Evolutionary conservation across 2,797 vertebrate genomes (phyloP).

Genomic region (Geotrypetes seraphini): DNA sequence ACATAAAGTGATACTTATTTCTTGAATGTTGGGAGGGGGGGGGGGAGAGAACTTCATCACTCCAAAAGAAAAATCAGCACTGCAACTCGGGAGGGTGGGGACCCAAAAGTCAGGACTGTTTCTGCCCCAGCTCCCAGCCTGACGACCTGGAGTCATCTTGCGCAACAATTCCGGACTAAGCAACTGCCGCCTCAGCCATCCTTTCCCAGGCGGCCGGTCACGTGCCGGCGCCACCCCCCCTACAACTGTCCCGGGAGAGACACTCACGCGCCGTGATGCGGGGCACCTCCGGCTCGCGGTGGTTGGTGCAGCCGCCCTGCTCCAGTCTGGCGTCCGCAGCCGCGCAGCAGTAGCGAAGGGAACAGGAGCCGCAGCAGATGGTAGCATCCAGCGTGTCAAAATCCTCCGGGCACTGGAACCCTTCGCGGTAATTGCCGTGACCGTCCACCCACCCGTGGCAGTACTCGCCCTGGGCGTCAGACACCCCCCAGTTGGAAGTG

Average conservation of each 20-base stretch:
- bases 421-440: conserved; percentile 78
- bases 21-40: too few species aligned
- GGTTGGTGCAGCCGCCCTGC: conserved; percentile 85
- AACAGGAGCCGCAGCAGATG: conserved; percentile 90
- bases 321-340: conserved; percentile 79
- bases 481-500: conserved; percentile 61
- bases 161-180: too few species aligned
- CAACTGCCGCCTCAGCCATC: too few species aligned
- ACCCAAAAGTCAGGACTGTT: too few species aligned
- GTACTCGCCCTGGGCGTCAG: conserved; percentile 78
- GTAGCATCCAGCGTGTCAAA: conserved; percentile 84
- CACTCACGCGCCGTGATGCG: conserved; percentile 78
- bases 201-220: not conserved
- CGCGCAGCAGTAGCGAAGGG: conserved; percentile 89
- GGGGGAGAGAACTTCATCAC: too few species aligned
- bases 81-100: too few species aligned
- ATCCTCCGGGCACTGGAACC: conserved; percentile 93
- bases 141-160: too few species aligned
- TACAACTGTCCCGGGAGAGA: not conserved
- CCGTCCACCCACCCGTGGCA: conserved; percentile 91
- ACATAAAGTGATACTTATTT: too few species aligned
- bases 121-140: too few species aligned
- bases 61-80: too few species aligned
- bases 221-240: too few species aligned
- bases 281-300: conserved; percentile 67